phyloP scores from a whole-genome alignment of 2,888 invertebrate genomes.

The Stenolophus ochropezus region DNA sequence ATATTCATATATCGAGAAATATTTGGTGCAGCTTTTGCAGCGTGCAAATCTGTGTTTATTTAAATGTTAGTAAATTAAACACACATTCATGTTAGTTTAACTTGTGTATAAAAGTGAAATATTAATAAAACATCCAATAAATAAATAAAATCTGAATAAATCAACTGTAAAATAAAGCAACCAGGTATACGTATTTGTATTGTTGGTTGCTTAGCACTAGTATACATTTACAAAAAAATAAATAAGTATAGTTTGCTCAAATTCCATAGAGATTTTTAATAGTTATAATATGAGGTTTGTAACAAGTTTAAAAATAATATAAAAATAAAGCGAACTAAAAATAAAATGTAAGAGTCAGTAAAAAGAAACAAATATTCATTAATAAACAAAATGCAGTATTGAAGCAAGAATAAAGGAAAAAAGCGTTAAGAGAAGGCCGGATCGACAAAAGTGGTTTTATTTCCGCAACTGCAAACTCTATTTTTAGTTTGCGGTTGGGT shows the following conservation, averaged over 20 bases:
- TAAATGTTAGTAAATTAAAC: too few species aligned
- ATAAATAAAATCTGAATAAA: too few species aligned
- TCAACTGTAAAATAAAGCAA: too few species aligned
- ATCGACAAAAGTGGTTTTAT: constrained; percentile 24
- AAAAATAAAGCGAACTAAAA: not conserved
- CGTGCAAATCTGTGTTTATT: too few species aligned
- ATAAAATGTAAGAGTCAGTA: constrained; percentile 2
- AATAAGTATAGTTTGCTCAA: not conserved
- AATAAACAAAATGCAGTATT: constrained; percentile 44
- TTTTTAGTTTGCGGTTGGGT: constrained; percentile 14
- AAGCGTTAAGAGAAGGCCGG: constrained; percentile 34
- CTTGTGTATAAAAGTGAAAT: too few species aligned
- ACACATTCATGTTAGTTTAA: too few species aligned
- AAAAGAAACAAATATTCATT: constrained; percentile 52
- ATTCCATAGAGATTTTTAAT: not conserved
- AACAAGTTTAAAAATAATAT: not conserved
- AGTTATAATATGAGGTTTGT: too few species aligned
- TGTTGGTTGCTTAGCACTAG: too few species aligned
- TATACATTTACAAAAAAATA: too few species aligned
- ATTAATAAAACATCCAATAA: too few species aligned
- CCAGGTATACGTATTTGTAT: too few species aligned
- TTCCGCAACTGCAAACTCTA: constrained; percentile 3
- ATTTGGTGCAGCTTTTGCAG: too few species aligned
- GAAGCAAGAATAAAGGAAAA: not conserved
- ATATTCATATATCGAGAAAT: not conserved